A percentile compares a stretch with the other conserved stretches of the same genome.
These are phyloP conservation scores for Habropoda laboriosa DNA, from an alignment of 1,140 invertebrate genomes.

Conservation along the genomic window DNA sequence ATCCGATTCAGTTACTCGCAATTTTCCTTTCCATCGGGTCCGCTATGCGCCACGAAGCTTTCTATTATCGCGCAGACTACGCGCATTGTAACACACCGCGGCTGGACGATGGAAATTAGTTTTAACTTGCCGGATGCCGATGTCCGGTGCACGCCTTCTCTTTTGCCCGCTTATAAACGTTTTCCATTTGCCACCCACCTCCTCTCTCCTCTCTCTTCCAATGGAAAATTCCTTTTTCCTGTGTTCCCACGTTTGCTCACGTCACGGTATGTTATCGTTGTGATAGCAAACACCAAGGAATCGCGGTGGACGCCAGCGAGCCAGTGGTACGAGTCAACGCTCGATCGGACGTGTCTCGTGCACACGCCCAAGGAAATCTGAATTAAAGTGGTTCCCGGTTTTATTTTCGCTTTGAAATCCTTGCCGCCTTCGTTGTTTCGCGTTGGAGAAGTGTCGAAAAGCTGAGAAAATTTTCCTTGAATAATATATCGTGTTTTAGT, in stretches of 20 bases:
- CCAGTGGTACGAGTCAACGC: conserved; percentile 20
- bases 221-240: conserved; percentile 13
- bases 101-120: conserved; percentile 15
- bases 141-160: conserved; percentile 4
- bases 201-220: too few relatives aligned
- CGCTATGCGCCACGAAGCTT: background rate
- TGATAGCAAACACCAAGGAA: background rate
- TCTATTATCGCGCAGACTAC: background rate
- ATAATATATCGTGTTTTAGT: too few relatives aligned
- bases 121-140: conserved; percentile 4
- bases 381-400: background rate
- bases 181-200: conserved; percentile 10
- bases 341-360: conserved; percentile 4
- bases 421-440: background rate
- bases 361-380: background rate
- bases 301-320: background rate
- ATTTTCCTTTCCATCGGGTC: background rate
- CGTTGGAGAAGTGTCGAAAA: background rate
- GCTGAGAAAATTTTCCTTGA: too few relatives aligned
- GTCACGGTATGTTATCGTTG: background rate
- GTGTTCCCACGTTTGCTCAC: background rate
- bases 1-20: background rate
- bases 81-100: too few relatives aligned
- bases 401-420: background rate
- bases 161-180: background rate